These are phyloP conservation scores for Lasioglossum lativentre DNA, from an alignment of 2,888 invertebrate genomes.

Conservation along the genomic window DNA sequence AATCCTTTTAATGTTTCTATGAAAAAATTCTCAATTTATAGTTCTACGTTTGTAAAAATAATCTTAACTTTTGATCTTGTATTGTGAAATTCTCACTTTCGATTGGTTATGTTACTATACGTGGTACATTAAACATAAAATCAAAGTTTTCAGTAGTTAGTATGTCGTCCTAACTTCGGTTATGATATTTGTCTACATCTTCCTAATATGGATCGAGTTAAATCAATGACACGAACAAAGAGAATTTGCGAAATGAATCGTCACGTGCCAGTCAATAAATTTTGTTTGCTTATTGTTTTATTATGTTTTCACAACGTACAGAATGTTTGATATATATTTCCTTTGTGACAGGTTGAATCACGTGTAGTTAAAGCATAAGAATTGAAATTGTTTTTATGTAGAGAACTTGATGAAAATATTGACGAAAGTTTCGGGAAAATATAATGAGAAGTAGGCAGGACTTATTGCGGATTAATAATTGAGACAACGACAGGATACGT, in stretches of 20 bases:
- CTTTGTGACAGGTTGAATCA: not conserved
- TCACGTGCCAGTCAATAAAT: not conserved
- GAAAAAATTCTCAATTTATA: not conserved
- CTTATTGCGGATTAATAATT: slow-evolving; percentile 6
- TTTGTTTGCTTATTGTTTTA: not conserved
- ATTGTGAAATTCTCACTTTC: not conserved
- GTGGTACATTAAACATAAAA: not conserved
- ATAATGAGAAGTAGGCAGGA: not conserved
- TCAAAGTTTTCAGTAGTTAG: not conserved
- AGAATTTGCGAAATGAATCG: not conserved
- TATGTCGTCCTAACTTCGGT: not conserved
- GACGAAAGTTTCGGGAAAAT: not conserved
- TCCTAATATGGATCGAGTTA: not conserved
- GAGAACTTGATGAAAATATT: not conserved
- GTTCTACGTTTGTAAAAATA: not conserved
- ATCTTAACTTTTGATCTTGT: not conserved
- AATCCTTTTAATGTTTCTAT: not conserved
- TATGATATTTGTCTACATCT: not conserved
- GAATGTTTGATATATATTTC: not conserved
- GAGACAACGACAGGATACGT: not conserved
- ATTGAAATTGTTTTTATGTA: not conserved
- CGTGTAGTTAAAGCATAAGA: not conserved
- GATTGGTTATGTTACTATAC: not conserved
- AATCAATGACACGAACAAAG: not conserved
- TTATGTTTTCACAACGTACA: not conserved